These are phyloP conservation scores for Lasioglossum figueresi DNA, from an alignment of 2,888 invertebrate species.

Conservation along the genomic window DNA sequence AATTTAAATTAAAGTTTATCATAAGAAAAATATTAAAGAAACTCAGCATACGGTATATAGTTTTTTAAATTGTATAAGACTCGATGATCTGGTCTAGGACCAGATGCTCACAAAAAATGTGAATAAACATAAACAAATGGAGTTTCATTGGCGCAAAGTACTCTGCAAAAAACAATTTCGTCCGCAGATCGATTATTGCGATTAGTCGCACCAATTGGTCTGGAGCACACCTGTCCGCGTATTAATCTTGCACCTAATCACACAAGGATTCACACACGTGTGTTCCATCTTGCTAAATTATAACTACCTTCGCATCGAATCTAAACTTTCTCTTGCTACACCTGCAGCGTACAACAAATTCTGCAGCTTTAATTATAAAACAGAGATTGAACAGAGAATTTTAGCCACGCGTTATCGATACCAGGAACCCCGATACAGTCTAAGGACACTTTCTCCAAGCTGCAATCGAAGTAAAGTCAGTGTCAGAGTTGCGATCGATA, in stretches of 20 bases:
- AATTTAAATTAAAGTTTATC: background rate
- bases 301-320: background rate
- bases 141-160: background rate
- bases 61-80: background rate
- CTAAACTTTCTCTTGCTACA: background rate
- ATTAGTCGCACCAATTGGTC: slow-evolving; percentile 24
- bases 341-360: background rate
- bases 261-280: background rate
- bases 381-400: background rate
- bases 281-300: background rate
- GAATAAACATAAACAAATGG: background rate
- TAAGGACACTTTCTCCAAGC: slow-evolving; percentile 30
- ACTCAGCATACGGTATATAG: background rate
- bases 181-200: slow-evolving; percentile 21
- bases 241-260: slow-evolving; percentile 40
- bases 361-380: background rate
- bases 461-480: slow-evolving; percentile 49
- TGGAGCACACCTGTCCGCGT: slow-evolving; percentile 42
- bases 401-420: background rate
- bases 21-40: background rate
- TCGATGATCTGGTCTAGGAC: too few species aligned
- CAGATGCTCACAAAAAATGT: background rate
- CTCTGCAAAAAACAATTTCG: slow-evolving; percentile 11
- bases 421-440: background rate
- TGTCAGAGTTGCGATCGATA: slow-evolving; percentile 50